Conservation (phyloP, 2,888 invertebrate genomes). For the Bellardia bayeri region DNA sequence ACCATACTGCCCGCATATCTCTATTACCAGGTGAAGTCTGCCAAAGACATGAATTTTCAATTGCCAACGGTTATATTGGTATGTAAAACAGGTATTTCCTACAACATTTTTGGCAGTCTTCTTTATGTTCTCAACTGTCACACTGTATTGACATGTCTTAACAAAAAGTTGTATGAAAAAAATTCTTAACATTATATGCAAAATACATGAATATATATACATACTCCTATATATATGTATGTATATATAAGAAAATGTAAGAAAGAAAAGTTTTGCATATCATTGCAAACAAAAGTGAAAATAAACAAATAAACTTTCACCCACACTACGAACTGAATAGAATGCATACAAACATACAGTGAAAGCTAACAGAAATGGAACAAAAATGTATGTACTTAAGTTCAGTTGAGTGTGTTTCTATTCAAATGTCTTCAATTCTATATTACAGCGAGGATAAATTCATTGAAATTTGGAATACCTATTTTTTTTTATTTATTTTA, state of each 20-base stretch:
- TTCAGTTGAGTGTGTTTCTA: no score
- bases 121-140: neutral
- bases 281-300: slow-evolving; percentile 63
- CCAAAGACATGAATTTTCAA: no score
- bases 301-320: slow-evolving; percentile 49
- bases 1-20: no score
- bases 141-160: slow-evolving; percentile 36
- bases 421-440: no score
- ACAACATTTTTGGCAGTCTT: no score
- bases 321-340: slow-evolving; percentile 16
- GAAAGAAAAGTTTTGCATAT: slow-evolving; percentile 62
- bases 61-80: no score
- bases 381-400: neutral
- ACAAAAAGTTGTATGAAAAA: neutral
- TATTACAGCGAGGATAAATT: no score
- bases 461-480: no score
- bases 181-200: slow-evolving; percentile 43
- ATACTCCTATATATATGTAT: neutral
- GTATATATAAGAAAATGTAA: slow-evolving; percentile 47
- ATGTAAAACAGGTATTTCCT: no score
- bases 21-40: no score
- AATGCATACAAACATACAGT: slow-evolving; percentile 19
- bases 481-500: no score
- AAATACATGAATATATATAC: slow-evolving; percentile 21
- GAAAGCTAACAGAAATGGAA: neutral